Evolutionary conservation across 2,888 invertebrate genomes (phyloP), one percentile per base, ranked within the genome.

Genomic region (Temnothorax rugatulus): DNA sequence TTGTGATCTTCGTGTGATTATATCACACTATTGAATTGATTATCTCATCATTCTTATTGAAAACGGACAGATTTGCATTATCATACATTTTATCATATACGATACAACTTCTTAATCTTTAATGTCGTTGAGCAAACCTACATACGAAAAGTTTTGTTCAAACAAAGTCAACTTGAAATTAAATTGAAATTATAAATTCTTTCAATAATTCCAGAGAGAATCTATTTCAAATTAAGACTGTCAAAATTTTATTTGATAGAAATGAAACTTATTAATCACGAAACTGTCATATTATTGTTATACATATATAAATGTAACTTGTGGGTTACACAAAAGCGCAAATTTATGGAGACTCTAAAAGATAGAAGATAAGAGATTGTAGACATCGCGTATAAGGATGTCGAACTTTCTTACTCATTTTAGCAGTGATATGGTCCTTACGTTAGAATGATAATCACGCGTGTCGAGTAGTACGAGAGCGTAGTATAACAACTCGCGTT

Each of bases 401-500:
- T 15, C 47, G 59, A 38, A 47, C 59, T 81, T 47, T 41, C 59
- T 68, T 54, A 41, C 21, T 52, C 57, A 34, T 71, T 61, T 38
- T 21, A 41, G 47, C 47, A 81, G 59, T 18, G 25, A 47, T 29
- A 54, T 76, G 59, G 79, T 81, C 79, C 79, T 81, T 81, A 81
- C 29, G 59, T 81, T 59, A 15, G 59, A 79, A 59, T 73, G 73
- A 81, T 81, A 73, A 73, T 81, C 74, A 71, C 83, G 79, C 73
- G 69, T 68, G 82, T 66, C 69, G 68, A 77, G 74, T 66, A 63
- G 34, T 84, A 84, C 81, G 82, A 69, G 57, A 83, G 82, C 87
- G 85, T 82, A 86, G 82, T 86, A 75, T 82, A 86, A 90, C 82
- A 86, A 90, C 82, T 87, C 73, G 44, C 59, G 47, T 25, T 68